Conservation (phyloP, 2,888 invertebrate genomes). For the Bombyx huttoni region DNA sequence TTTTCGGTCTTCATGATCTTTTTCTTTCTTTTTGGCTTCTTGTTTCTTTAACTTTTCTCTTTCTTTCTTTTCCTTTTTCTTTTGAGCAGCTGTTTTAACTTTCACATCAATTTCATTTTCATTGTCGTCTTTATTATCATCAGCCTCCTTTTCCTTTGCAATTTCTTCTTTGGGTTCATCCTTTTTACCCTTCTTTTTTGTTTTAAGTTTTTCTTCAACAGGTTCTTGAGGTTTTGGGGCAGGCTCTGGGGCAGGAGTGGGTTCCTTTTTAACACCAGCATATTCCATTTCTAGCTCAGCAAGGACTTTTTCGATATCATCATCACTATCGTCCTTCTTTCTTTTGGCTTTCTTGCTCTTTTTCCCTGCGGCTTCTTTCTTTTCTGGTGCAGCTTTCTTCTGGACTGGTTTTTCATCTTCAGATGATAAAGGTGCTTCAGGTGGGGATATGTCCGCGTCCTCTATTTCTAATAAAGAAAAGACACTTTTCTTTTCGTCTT, state of each 20-base stretch:
- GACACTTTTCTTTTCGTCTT: conserved; percentile 70
- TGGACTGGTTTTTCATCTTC: conserved; percentile 52
- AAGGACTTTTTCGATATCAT: conserved; percentile 86
- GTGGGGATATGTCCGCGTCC: conserved; percentile 68
- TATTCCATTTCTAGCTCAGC: conserved; percentile 89
- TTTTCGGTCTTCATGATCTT: conserved; percentile 38
- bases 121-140: conserved; percentile 50
- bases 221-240: conserved; percentile 37
- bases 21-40: conserved; percentile 75
- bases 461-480: conserved; percentile 80
- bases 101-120: conserved; percentile 73
- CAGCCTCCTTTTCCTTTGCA: conserved; percentile 25
- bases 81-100: conserved; percentile 87
- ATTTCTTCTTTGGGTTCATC: conserved; percentile 35
- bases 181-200: conserved; percentile 56
- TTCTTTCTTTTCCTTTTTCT: conserved; percentile 92
- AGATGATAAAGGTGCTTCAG: conserved; percentile 55
- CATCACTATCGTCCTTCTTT: conserved; percentile 83
- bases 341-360: conserved; percentile 81
- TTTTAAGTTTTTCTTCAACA: conserved; percentile 46
- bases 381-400: conserved; percentile 47
- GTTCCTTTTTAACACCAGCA: conserved; percentile 74
- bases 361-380: conserved; percentile 70
- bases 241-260: conserved; percentile 43
- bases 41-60: conserved; percentile 82